Percentiles rank a stretch among this genome's conserved stretches.
phyloP scores from a whole-genome alignment of 2,797 vertebrate species.

The Orestias chungarensis region DNA sequence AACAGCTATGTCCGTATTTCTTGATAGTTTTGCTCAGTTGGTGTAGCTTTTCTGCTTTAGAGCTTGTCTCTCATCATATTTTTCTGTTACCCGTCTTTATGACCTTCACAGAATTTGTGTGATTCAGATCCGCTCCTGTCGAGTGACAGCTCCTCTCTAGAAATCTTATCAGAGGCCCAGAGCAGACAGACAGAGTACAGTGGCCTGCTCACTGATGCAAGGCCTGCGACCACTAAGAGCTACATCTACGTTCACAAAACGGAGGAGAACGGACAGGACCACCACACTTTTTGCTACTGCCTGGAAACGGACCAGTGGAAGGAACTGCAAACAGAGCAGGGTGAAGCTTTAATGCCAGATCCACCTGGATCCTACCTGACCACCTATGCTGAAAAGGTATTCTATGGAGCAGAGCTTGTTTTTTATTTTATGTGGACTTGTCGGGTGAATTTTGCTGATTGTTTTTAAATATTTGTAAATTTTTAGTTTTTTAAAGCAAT shows the following conservation, averaged over 20 bases:
- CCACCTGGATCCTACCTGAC: conserved; percentile 90
- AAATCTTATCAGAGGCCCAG: conserved; percentile 80
- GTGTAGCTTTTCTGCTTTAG: neutral
- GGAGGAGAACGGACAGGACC: conserved; percentile 85
- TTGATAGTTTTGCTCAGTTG: neutral
- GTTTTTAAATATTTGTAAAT: neutral
- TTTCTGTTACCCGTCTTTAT: neutral
- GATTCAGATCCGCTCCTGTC: conserved; percentile 80
- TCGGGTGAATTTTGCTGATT: neutral
- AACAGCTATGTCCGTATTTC: neutral
- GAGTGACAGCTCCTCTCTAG: conserved; percentile 74
- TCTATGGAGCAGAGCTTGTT: neutral
- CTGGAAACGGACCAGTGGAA: conserved; percentile 89
- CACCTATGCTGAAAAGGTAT: conserved; percentile 89
- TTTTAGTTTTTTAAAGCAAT: neutral
- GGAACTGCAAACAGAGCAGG: conserved; percentile 75
- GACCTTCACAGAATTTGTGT: conserved; percentile 50
- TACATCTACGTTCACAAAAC: conserved; percentile 98
- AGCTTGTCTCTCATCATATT: neutral
- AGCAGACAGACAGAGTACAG: conserved; percentile 77
- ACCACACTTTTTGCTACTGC: conserved; percentile 92
- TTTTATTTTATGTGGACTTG: too few species aligned
- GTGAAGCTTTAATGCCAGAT: conserved; percentile 79
- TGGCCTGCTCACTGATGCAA: conserved; percentile 89
- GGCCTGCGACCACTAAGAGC: conserved; percentile 90